Conservation (phyloP, 2,113 vertebrate genomes). For the Pseudorhombus dupliciocellatus region DNA sequence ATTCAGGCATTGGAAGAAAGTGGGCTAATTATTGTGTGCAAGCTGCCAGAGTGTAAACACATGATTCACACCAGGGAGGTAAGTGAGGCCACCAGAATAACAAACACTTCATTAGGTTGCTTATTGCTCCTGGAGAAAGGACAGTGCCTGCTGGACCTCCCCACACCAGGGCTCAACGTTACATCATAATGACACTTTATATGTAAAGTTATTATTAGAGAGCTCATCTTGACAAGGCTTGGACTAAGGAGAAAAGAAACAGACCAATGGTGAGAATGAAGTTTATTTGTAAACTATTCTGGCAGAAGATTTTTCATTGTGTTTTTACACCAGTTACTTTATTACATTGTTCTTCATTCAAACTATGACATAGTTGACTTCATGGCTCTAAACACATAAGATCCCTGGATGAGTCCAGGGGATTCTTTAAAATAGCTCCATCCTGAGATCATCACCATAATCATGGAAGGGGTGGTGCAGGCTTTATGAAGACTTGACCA, state of each 20-base stretch:
- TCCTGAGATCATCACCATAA: slow-evolving; percentile 22
- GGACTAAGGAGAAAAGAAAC: neutral
- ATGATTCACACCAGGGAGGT: slow-evolving; percentile 20
- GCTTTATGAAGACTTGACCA: slow-evolving; percentile 74
- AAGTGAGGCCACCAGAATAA: slow-evolving; percentile 13
- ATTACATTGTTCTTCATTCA: slow-evolving; percentile 19
- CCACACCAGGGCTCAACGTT: too few species aligned
- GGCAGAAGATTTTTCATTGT: slow-evolving; percentile 25
- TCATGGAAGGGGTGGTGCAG: neutral
- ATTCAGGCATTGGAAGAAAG: neutral
- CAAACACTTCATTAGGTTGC: slow-evolving; percentile 16
- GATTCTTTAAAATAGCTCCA: slow-evolving; percentile 11
- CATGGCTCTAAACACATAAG: neutral
- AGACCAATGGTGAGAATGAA: slow-evolving; percentile 7
- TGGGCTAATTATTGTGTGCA: neutral
- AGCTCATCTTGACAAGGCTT: neutral
- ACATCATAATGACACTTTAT: too few species aligned
- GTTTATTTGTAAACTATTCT: slow-evolving; percentile 44
- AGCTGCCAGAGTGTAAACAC: slow-evolving; percentile 9
- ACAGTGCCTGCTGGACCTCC: too few species aligned
- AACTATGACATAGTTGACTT: slow-evolving; percentile 1
- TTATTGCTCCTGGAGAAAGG: neutral
- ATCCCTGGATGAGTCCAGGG: slow-evolving; percentile 2
- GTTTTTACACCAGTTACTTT: slow-evolving; percentile 14
- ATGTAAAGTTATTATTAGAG: neutral